A percentile compares a stretch with the other conserved stretches of the same genome.
Evolutionary conservation across 2,113 vertebrate genomes (phyloP).

Genomic region (Limanda limanda): DNA sequence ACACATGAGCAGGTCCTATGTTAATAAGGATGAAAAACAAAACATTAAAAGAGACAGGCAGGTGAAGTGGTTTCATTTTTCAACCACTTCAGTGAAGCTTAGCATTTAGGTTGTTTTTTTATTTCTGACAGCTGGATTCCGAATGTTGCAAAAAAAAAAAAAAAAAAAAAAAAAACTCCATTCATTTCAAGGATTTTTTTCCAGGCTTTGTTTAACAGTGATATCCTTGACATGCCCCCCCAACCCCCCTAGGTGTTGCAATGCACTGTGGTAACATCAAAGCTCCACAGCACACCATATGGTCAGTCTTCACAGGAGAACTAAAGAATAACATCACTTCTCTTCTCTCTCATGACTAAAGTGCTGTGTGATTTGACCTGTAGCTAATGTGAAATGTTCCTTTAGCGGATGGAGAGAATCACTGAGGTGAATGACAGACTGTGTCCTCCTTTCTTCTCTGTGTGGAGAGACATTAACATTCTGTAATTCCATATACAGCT

Average conservation of each 20-base stretch:
- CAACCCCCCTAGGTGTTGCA: neutral
- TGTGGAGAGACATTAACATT: slow-evolving; percentile 2
- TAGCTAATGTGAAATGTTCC: slow-evolving; percentile 44
- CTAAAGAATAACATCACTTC: slow-evolving; percentile 8
- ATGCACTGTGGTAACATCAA: slow-evolving; percentile 36
- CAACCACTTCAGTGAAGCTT: too few species aligned
- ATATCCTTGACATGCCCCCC: neutral
- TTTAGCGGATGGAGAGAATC: slow-evolving; percentile 9
- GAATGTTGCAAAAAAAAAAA: neutral
- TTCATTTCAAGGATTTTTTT: neutral
- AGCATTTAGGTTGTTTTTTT: neutral
- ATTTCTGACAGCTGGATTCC: too few species aligned
- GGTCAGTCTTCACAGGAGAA: neutral
- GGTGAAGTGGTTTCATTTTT: too few species aligned
- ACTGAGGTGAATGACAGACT: slow-evolving; percentile 24
- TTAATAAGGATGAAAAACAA: neutral
- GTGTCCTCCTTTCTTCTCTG: slow-evolving; percentile 18
- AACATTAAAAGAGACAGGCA: too few species aligned
- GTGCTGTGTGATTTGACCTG: slow-evolving; percentile 52
- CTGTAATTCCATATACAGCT: too few species aligned
- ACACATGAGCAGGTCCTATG: too few species aligned
- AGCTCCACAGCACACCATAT: slow-evolving; percentile 44
- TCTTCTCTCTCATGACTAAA: slow-evolving; percentile 32
- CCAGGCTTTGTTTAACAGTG: neutral
- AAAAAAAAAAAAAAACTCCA: neutral